phyloP scores from a whole-genome alignment of 2,113 vertebrate genomes.

The Ictalurus furcatus region DNA sequence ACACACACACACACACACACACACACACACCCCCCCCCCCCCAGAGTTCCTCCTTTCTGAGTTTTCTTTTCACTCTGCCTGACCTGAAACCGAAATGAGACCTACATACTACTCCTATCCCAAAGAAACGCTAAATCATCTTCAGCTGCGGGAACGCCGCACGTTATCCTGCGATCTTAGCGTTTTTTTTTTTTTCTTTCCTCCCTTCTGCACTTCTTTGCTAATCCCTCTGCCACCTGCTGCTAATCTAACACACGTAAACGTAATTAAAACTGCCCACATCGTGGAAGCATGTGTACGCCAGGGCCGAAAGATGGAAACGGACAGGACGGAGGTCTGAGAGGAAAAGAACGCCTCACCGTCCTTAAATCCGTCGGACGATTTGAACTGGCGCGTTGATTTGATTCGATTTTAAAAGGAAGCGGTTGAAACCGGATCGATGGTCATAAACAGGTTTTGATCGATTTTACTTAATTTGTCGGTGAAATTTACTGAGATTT shows the following conservation, averaged over 20 bases:
- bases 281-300: background rate
- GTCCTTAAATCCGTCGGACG: background rate
- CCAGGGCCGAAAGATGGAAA: background rate
- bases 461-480: background rate
- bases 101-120: background rate
- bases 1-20: background rate
- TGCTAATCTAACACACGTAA: background rate
- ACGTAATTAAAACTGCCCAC: background rate
- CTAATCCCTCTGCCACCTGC: too few relatives aligned
- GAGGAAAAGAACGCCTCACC: background rate
- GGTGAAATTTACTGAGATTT: background rate
- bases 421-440: too few relatives aligned
- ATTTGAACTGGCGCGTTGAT: too few relatives aligned
- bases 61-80: background rate
- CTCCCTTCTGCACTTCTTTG: too few relatives aligned
- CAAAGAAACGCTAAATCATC: background rate
- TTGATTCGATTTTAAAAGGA: too few relatives aligned
- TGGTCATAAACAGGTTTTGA: too few relatives aligned
- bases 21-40: background rate
- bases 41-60: background rate
- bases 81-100: background rate
- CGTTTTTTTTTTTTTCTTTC: too few relatives aligned
- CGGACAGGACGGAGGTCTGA: background rate
- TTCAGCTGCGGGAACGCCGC: background rate
- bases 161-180: background rate